phyloP scores from a whole-genome alignment of 2,797 vertebrate species.

The Chelon auratus region DNA sequence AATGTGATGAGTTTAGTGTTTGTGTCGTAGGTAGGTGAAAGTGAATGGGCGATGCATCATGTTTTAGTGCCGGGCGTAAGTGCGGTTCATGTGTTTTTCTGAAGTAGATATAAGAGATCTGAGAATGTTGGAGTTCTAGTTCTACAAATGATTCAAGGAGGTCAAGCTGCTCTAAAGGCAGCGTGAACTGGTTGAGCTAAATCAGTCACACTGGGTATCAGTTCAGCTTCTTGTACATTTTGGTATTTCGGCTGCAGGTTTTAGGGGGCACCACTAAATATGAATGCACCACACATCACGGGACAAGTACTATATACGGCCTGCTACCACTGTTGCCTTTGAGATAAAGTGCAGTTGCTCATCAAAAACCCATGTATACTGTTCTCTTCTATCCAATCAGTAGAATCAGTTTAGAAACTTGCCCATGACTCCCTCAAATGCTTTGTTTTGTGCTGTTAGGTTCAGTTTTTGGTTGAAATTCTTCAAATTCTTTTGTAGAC shows the following conservation, averaged over 20 bases:
- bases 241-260: no score
- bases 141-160: slow-evolving; percentile 20
- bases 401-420: no score
- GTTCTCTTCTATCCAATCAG: no score
- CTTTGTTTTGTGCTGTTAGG: no score
- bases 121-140: slow-evolving; percentile 4
- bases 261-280: no score
- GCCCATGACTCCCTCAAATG: no score
- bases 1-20: slow-evolving; percentile 25
- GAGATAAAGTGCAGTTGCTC: no score
- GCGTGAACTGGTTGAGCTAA: background rate
- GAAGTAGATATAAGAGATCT: slow-evolving; percentile 5
- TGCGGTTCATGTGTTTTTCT: background rate
- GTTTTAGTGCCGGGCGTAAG: background rate
- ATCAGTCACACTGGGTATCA: background rate
- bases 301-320: no score
- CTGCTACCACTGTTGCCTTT: no score
- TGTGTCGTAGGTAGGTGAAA: slow-evolving; percentile 8
- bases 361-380: no score
- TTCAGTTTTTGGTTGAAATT: no score
- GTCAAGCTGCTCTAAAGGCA: slow-evolving; percentile 19
- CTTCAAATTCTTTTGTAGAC: background rate
- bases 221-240: background rate
- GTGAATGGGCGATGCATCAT: background rate
- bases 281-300: no score